Evolutionary conservation across 2,888 invertebrate species (phyloP).

Genomic region (Acholoe squamosa): DNA sequence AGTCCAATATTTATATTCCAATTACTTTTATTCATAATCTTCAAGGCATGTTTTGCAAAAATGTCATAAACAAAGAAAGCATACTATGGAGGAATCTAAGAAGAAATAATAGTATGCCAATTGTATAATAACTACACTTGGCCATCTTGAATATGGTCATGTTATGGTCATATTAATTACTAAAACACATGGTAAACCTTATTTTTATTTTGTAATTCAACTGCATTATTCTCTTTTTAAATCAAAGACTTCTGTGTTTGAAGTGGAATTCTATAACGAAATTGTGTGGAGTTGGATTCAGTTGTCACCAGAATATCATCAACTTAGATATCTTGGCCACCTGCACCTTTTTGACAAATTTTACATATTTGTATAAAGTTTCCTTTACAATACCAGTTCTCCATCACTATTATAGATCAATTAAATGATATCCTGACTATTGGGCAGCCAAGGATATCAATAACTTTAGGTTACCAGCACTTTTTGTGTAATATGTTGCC

Average conservation of each 20-base stretch:
- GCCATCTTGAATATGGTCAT: neutral
- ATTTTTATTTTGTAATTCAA: neutral
- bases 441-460: neutral
- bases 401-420: neutral
- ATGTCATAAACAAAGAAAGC: constrained; percentile 58
- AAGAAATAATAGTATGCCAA: constrained; percentile 27
- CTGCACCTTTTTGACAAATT: neutral
- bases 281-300: neutral
- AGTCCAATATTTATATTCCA: constrained; percentile 23
- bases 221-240: neutral
- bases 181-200: neutral
- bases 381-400: neutral
- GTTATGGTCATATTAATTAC: neutral
- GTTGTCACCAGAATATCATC: neutral
- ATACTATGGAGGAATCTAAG: constrained; percentile 19
- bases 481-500: neutral
- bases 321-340: neutral
- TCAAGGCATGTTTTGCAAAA: constrained; percentile 62
- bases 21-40: constrained; percentile 58
- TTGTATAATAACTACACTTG: neutral
- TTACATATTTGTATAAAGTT: constrained; percentile 24
- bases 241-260: too few species aligned
- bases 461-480: neutral
- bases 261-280: neutral
- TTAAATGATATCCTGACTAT: constrained; percentile 3